Percentiles rank a stretch among this genome's conserved stretches.
phyloP scores from a whole-genome alignment of 1,140 invertebrate genomes.

The Probaryconus sp. region DNA sequence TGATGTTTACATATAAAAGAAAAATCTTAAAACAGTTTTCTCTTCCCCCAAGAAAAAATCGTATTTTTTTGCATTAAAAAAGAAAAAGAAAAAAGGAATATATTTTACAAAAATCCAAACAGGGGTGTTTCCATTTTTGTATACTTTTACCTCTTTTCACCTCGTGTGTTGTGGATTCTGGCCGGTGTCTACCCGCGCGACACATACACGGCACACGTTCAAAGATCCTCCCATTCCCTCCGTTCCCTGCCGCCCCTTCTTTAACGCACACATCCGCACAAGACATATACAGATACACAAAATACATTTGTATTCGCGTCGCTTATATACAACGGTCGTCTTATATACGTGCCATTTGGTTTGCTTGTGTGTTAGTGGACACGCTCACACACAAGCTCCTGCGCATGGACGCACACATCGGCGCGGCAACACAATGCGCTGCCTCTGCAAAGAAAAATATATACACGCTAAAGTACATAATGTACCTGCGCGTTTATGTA shows the following conservation, averaged over 20 bases:
- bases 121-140: constrained; percentile 52
- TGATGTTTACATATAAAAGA: no score
- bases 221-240: no score
- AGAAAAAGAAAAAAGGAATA: no score
- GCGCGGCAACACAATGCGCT: constrained; percentile 35
- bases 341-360: constrained; percentile 5
- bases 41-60: no score
- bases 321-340: constrained; percentile 1
- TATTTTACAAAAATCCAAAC: no score
- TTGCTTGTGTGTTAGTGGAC: no score
- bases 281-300: no score
- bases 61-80: no score
- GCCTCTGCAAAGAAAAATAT: constrained; percentile 56
- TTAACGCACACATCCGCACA: no score
- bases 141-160: constrained; percentile 19
- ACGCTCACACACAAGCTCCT: constrained; percentile 11
- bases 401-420: constrained; percentile 26
- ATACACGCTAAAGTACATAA: constrained; percentile 63
- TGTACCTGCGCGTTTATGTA: constrained; percentile 58
- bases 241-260: no score
- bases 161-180: constrained; percentile 47
- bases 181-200: constrained; percentile 32
- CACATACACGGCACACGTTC: constrained; percentile 27
- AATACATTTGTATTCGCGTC: no score
- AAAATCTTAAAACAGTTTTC: no score